Percentiles rank a stretch among this genome's conserved stretches.
phyloP scores from a whole-genome alignment of 1,140 invertebrate genomes.

The Aricia agestis region DNA sequence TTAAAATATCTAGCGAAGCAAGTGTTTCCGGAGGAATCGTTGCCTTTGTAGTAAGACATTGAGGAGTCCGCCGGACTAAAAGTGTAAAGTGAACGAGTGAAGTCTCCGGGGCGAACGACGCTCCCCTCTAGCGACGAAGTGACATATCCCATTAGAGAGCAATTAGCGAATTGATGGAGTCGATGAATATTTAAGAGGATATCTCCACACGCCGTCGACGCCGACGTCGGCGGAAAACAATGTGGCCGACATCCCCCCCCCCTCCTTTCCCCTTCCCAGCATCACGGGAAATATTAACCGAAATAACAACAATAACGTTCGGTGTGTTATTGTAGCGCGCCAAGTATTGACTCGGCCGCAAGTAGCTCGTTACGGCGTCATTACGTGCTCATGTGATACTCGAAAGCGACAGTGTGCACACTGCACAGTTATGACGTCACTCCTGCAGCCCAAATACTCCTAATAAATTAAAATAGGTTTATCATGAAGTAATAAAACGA shows the following conservation, averaged over 20 bases:
- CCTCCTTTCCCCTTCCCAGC: background rate
- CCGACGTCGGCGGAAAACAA: conserved; percentile 3
- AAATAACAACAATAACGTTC: conserved; percentile 7
- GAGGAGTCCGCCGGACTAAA: background rate
- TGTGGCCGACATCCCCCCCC: background rate
- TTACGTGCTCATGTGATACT: background rate
- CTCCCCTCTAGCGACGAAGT: background rate
- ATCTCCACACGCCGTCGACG: conserved; percentile 12
- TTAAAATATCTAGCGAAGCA: background rate
- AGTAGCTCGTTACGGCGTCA: background rate
- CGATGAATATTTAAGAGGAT: conserved; percentile 26
- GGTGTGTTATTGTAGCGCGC: background rate
- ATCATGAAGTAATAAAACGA: background rate
- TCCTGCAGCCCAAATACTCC: background rate
- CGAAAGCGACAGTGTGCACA: background rate
- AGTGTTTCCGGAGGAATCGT: background rate
- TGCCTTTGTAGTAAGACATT: background rate
- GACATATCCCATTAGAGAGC: conserved; percentile 1
- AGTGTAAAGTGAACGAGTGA: too few species aligned
- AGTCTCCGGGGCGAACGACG: too few species aligned
- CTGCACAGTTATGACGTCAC: background rate
- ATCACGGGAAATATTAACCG: background rate
- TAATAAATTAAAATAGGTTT: background rate
- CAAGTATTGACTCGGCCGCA: background rate
- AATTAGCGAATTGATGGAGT: background rate